Percentiles rank a stretch among this genome's conserved stretches.
Evolutionary conservation across 2,113 vertebrate genomes (phyloP).

Genomic region (Grantiella picta): DNA sequence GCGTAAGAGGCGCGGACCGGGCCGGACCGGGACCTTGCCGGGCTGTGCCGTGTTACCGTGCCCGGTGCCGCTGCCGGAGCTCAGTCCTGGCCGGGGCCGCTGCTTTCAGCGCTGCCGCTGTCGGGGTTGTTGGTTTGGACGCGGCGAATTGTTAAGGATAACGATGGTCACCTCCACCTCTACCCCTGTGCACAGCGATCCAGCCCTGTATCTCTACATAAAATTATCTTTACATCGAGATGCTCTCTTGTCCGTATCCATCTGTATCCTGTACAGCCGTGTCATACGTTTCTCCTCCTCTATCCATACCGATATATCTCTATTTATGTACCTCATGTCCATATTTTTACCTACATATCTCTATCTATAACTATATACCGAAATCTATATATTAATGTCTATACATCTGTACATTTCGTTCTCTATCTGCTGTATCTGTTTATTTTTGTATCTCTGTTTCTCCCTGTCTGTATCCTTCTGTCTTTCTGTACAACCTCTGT

Average conservation of each 20-base stretch:
- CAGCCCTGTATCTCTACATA: fast-evolving
- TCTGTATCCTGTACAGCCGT: neutral
- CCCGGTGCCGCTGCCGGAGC: neutral
- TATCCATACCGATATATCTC: neutral
- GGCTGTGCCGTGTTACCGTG: neutral
- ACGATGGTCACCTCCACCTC: neutral
- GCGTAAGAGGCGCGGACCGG: constrained; percentile 17
- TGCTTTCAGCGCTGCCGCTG: neutral
- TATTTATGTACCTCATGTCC: neutral
- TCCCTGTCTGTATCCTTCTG: too few species aligned
- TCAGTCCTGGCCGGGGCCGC: neutral
- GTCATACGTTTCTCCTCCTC: neutral
- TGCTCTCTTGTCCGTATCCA: neutral
- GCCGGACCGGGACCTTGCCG: neutral
- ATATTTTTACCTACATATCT: neutral
- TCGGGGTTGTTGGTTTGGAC: neutral
- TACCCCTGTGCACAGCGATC: neutral
- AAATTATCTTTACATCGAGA: neutral
- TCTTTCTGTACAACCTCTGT: neutral
- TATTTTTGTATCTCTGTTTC: neutral
- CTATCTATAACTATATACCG: neutral
- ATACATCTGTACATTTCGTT: neutral
- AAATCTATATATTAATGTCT: neutral
- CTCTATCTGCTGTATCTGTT: neutral
- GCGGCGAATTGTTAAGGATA: neutral